Conservation (phyloP, 2,888 invertebrate genomes). For the Ochlodes sylvanus region DNA sequence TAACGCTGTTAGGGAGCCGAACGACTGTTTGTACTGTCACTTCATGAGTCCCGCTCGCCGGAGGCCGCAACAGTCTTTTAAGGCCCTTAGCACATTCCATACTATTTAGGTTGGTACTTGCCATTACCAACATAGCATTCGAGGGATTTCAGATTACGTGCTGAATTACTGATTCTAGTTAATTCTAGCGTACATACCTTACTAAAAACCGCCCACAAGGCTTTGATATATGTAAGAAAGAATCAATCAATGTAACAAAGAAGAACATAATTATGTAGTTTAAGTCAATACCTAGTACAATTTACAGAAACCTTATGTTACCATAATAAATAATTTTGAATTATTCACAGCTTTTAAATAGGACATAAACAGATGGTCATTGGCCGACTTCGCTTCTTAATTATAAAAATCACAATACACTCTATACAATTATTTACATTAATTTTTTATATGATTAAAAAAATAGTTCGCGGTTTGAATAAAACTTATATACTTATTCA, state of each 20-base stretch:
- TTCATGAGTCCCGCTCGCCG: slow-evolving; percentile 11
- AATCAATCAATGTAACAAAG: neutral
- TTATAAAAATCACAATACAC: too few relatives aligned
- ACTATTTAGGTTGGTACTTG: neutral
- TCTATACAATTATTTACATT: too few relatives aligned
- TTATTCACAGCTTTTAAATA: too few relatives aligned
- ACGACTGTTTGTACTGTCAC: slow-evolving; percentile 23
- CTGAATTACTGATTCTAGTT: neutral
- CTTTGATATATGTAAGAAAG: neutral
- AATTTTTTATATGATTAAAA: too few relatives aligned
- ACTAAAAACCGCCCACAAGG: neutral
- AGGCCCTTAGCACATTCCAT: slow-evolving; percentile 15
- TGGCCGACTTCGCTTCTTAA: too few relatives aligned
- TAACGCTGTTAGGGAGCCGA: slow-evolving; percentile 21
- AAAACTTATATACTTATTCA: too few relatives aligned
- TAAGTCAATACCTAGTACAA: too few relatives aligned
- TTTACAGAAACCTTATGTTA: too few relatives aligned
- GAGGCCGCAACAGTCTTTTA: slow-evolving; percentile 15
- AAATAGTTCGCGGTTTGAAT: too few relatives aligned
- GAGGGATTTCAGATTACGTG: neutral
- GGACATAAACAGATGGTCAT: too few relatives aligned
- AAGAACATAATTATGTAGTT: too few relatives aligned
- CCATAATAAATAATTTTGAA: too few relatives aligned
- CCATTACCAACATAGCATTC: neutral
- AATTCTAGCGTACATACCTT: neutral